Conservation (phyloP, 2,888 invertebrate genomes). For the Platycheirus albimanus region DNA sequence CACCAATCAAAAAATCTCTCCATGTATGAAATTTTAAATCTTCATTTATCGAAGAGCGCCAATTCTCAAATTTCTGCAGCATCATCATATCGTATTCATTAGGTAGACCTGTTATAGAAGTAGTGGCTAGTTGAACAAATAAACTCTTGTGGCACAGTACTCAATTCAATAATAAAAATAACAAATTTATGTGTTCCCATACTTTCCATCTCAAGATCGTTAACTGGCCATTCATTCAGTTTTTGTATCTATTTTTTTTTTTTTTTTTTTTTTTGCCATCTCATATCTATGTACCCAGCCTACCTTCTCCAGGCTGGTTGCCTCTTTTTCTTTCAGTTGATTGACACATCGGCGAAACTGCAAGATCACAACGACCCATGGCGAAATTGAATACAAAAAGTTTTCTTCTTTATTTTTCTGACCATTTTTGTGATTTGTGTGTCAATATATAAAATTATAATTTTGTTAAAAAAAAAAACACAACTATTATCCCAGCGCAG, state of each 20-base stretch:
- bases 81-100: slow-evolving; percentile 33
- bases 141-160: slow-evolving; percentile 27
- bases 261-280: slow-evolving; percentile 2
- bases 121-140: background rate
- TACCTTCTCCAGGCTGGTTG: slow-evolving; percentile 7
- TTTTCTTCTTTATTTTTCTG: slow-evolving; percentile 22
- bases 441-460: slow-evolving; percentile 63
- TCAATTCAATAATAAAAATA: slow-evolving; percentile 21
- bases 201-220: slow-evolving; percentile 67
- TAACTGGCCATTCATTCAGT: slow-evolving; percentile 35
- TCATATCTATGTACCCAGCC: background rate
- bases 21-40: background rate
- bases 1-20: background rate
- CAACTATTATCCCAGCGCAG: slow-evolving; percentile 43
- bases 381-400: slow-evolving; percentile 45
- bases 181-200: slow-evolving; percentile 44
- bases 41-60: slow-evolving; percentile 1
- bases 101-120: background rate
- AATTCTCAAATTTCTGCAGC: slow-evolving; percentile 22
- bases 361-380: slow-evolving; percentile 47
- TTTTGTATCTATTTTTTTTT: background rate
- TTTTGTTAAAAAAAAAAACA: slow-evolving; percentile 20
- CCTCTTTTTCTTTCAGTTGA: slow-evolving; percentile 23
- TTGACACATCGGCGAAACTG: slow-evolving; percentile 33
- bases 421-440: slow-evolving; percentile 59